Evolutionary conservation across 1,140 invertebrate genomes (phyloP).

Genomic region (Drosophila nigrodunni): DNA sequence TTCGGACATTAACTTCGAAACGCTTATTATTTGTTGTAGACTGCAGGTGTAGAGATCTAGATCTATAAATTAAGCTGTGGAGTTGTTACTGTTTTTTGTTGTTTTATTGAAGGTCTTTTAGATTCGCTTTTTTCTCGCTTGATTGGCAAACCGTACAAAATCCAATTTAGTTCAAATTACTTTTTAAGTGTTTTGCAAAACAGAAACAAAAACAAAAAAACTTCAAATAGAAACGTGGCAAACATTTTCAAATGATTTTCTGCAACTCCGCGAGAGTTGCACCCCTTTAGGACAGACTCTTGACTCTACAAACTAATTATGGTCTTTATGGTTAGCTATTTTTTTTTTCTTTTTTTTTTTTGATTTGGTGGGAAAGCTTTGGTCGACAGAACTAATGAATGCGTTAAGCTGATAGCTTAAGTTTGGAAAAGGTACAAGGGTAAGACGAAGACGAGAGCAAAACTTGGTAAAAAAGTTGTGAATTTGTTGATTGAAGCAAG

Average conservation of each 20-base stretch:
- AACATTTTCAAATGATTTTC: conserved; percentile 46
- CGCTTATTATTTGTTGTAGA: conserved; percentile 2
- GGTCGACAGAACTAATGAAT: conserved; percentile 59
- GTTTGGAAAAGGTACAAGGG: neutral
- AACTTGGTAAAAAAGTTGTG: conserved; percentile 18
- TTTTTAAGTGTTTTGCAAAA: conserved; percentile 65
- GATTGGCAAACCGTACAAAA: conserved; percentile 69
- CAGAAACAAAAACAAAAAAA: neutral
- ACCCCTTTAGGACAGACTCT: conserved; percentile 50
- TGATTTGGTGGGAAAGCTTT: conserved; percentile 58
- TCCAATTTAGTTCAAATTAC: conserved; percentile 80
- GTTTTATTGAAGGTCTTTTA: conserved; percentile 52
- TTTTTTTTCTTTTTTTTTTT: conserved; percentile 9
- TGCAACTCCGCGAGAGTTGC: conserved; percentile 43
- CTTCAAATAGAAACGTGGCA: conserved; percentile 45
- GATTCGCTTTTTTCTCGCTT: conserved; percentile 60
- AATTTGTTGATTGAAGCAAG: conserved; percentile 19
- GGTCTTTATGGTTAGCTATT: conserved; percentile 39
- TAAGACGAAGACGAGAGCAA: conserved; percentile 1
- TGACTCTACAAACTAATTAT: conserved; percentile 48
- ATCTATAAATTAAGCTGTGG: conserved; percentile 55
- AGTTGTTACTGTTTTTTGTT: conserved; percentile 9
- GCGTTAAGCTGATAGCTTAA: conserved; percentile 21
- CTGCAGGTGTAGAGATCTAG: conserved; percentile 56
- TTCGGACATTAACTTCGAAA: conserved; percentile 42